These are phyloP conservation scores for Coleophora deauratella DNA, from an alignment of 2,888 invertebrate genomes.

Conservation along the genomic window DNA sequence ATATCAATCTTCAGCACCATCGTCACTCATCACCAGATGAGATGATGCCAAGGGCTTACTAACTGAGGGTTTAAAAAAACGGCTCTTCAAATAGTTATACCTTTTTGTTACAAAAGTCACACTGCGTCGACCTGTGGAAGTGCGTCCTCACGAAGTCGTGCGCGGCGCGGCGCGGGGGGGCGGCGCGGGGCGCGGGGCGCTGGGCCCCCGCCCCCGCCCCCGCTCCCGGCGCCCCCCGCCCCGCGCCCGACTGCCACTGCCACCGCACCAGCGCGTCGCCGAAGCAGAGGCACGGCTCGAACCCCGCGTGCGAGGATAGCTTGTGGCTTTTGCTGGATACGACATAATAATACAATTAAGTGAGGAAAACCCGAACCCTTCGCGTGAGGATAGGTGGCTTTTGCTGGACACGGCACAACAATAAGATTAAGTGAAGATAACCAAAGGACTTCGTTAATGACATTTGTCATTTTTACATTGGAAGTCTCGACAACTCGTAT, in stretches of 20 bases:
- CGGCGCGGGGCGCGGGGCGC: conserved; percentile 36
- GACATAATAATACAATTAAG: too few relatives aligned
- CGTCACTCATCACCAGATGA: too few relatives aligned
- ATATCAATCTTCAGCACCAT: too few relatives aligned
- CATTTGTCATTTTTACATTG: too few relatives aligned
- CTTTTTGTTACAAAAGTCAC: conserved; percentile 96
- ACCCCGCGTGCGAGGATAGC: conserved; percentile 85
- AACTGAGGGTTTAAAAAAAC: too few relatives aligned
- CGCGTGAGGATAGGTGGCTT: conserved; percentile 78
- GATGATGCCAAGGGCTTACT: too few relatives aligned
- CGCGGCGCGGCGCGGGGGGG: conserved; percentile 41
- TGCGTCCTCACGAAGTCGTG: conserved; percentile 92
- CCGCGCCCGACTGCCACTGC: conserved; percentile 75
- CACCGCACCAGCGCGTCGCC: conserved; percentile 93
- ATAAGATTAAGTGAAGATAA: too few relatives aligned
- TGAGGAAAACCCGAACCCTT: too few relatives aligned
- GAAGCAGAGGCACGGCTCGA: conserved; percentile 92
- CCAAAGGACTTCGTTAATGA: too few relatives aligned
- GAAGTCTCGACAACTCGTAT: too few relatives aligned
- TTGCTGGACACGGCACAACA: conserved; percentile 20
- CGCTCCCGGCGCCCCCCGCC: conserved; percentile 41
- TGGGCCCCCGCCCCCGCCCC: conserved; percentile 42
- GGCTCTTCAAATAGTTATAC: conserved; percentile 49
- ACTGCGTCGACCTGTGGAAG: conserved; percentile 91
- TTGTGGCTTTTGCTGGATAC: conserved; percentile 67